Conservation (phyloP, 2,797 vertebrate species). For the Luscinia luscinia region DNA sequence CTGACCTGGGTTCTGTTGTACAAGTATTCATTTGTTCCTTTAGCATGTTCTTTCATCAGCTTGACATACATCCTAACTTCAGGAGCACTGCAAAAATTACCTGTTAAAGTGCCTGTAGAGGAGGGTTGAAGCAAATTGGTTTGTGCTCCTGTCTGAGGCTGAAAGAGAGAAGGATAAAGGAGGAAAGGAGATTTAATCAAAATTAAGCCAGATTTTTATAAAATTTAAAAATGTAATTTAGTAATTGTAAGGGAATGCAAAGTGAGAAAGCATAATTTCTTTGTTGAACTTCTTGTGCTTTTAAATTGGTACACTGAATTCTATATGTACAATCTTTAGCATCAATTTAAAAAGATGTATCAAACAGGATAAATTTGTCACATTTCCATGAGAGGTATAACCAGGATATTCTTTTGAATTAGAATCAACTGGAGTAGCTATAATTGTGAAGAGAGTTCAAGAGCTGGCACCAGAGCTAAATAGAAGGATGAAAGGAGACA, state of each 20-base stretch:
- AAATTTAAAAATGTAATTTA: background rate
- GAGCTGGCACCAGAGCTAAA: background rate
- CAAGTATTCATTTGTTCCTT: background rate
- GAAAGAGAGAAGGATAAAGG: background rate
- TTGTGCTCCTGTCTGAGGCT: background rate
- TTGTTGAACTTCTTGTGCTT: background rate
- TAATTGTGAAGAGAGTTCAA: background rate
- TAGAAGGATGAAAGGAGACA: background rate
- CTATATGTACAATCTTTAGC: background rate
- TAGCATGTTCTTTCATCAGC: background rate
- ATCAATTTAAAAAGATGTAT: accelerated
- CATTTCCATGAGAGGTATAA: background rate
- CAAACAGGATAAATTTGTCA: background rate
- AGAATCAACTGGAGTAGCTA: background rate
- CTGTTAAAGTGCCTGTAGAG: background rate
- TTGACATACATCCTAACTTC: background rate
- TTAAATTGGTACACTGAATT: background rate
- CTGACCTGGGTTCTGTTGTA: background rate
- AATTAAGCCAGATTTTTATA: background rate
- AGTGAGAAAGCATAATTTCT: background rate
- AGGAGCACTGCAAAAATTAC: background rate
- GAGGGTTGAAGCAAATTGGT: background rate
- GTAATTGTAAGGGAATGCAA: background rate
- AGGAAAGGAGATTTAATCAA: background rate
- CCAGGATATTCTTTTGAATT: background rate